Conservation (phyloP, 1,140 invertebrate species). For the Rhagoletis pomonella region DNA sequence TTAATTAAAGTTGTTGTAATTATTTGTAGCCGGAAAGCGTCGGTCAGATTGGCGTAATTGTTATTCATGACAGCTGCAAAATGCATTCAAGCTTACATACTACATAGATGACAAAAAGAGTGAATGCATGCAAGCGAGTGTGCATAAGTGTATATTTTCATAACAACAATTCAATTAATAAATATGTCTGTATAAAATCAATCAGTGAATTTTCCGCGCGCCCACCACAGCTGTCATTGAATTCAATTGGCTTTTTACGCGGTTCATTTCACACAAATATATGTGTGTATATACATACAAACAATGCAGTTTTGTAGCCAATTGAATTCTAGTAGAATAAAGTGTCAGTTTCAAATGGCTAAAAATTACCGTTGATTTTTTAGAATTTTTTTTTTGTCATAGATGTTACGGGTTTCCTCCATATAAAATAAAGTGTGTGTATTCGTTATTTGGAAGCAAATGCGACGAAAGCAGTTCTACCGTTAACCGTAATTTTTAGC, state of each 20-base stretch:
- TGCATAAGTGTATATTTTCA: not conserved
- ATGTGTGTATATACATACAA: not conserved
- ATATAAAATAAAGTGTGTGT: too few species aligned
- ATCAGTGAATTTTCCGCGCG: not conserved
- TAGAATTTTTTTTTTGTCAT: too few species aligned
- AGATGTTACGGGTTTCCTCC: too few species aligned
- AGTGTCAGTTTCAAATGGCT: too few species aligned
- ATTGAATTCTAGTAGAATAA: too few species aligned
- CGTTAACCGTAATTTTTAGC: too few species aligned
- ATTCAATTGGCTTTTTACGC: not conserved
- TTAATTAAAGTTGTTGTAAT: not conserved
- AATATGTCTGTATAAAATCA: not conserved
- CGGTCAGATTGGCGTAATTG: not conserved
- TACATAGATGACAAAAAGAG: not conserved
- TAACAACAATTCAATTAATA: slow-evolving; percentile 1
- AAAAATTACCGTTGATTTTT: too few species aligned
- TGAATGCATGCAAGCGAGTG: not conserved
- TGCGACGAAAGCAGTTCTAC: too few species aligned
- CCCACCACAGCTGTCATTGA: not conserved
- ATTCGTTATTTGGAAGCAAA: too few species aligned
- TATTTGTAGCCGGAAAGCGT: slow-evolving; percentile 14
- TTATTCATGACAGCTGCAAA: slow-evolving; percentile 1
- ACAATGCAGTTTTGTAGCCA: too few species aligned
- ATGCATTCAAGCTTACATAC: not conserved
- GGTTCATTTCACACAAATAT: not conserved